Base-by-base conservation (phyloP, 2,888 invertebrate genomes). In the Amaurobius ferox region DNA sequence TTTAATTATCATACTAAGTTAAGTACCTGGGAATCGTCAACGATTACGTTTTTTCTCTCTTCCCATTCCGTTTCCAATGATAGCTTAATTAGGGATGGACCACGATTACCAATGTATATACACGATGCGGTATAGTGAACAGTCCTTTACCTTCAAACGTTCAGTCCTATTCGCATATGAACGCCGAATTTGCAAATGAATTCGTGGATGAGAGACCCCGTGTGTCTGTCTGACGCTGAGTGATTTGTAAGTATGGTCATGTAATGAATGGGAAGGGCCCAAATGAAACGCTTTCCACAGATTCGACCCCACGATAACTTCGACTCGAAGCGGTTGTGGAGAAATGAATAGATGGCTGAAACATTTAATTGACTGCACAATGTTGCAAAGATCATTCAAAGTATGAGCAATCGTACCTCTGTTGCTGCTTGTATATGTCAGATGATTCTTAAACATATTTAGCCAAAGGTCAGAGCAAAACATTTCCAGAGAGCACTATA, bases 241-340 rank as follows among this genome's bases (percentile, higher is more conserved):
- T 62, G 78, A 70, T 78, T 78, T 55, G 28, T 11, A 70, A 68
- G 28, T n/a, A n/a, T 40, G 70, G 55, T 3, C 23, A n/a, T n/a
- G 55, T 55, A 55, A 55, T 55, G 11, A 23, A 55, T 55, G 55
- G 55, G 55, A 55, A 23, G 55, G 55, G 55, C 55, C 19, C 5
- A 23, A 55, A 55, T 55, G 55, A 55, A 55, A 55, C 6, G 55
- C 55, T 55, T 55, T 55, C 23, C 1, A 19, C 19, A 55, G 55
- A 55, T 55, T 23, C 19, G 55, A 55, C 23, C 55, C 5, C 19
- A 1, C 19, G 55, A 55, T 55, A 55, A 55, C 55, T 23, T 23
- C 3, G 44, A 16, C 44, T 11, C 16, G 9, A 44, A 44, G 55
- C 55, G 11, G 19, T 55, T 55, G 55, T 23, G 55, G 5, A 1